These are phyloP conservation scores for Leuciscus waleckii DNA, from an alignment of 2,797 vertebrate species.

Conservation along the genomic window DNA sequence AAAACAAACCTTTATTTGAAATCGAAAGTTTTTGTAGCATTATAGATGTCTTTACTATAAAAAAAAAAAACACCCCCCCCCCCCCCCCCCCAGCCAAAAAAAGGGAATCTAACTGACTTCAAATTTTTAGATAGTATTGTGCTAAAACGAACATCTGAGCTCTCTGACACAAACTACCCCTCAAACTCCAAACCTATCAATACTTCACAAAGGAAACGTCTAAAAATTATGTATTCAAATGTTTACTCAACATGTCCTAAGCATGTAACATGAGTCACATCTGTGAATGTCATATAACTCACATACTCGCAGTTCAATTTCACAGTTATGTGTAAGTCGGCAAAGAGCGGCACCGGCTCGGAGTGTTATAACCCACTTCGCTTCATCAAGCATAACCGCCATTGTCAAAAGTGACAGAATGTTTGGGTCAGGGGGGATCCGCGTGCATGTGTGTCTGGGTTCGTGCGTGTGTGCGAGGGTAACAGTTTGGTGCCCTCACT, in stretches of 20 bases:
- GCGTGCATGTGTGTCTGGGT: constrained; percentile 47
- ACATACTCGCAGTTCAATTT: neutral
- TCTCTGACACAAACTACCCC: constrained; percentile 14
- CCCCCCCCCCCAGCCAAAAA: too few species aligned
- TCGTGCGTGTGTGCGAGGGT: constrained; percentile 36
- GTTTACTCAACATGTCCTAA: constrained; percentile 17
- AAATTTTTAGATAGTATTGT: neutral
- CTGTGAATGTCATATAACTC: constrained; percentile 21
- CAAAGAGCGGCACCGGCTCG: constrained; percentile 46
- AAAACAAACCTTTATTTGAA: too few species aligned
- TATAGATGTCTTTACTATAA: neutral
- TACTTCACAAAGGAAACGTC: neutral
- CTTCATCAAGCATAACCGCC: constrained; percentile 51
- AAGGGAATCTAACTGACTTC: neutral
- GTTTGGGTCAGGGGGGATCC: constrained; percentile 44
- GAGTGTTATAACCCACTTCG: constrained; percentile 47
- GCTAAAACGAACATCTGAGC: neutral
- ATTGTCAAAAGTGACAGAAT: constrained; percentile 57
- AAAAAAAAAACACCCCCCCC: too few species aligned
- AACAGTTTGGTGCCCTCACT: constrained; percentile 39
- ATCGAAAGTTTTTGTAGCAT: too few species aligned
- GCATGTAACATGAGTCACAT: neutral
- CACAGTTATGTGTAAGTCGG: neutral
- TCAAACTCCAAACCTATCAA: constrained; percentile 27
- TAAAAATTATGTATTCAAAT: neutral